phyloP scores from a whole-genome alignment of 2,797 vertebrate species.

The Neostethus bicornis region DNA sequence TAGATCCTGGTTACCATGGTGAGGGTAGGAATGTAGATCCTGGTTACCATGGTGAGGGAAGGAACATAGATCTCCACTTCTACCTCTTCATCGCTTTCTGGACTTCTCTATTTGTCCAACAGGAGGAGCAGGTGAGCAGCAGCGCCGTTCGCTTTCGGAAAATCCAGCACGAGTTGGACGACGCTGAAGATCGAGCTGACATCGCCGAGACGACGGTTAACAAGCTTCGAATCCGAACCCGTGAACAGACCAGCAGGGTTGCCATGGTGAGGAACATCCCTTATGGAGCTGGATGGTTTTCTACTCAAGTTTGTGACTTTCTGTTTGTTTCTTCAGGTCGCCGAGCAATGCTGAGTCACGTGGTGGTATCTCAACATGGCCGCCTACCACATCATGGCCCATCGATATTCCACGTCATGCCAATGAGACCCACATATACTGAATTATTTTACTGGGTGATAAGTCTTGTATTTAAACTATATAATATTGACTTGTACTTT shows the following conservation, averaged over 20 bases:
- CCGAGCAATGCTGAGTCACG: conserved; percentile 39
- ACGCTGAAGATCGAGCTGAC: conserved; percentile 90
- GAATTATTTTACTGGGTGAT: too few species aligned
- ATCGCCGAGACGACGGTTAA: conserved; percentile 89
- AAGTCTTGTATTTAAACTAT: too few species aligned
- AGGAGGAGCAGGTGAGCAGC: conserved; percentile 92
- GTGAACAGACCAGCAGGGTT: conserved; percentile 65
- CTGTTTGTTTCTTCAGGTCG: conserved; percentile 42
- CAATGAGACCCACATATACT: too few species aligned
- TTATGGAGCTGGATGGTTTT: too few species aligned
- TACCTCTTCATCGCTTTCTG: too few species aligned
- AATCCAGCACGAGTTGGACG: conserved; percentile 90
- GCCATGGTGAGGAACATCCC: conserved; percentile 28
- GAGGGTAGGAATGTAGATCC: too few species aligned
- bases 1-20: too few species aligned
- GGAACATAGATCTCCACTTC: too few species aligned
- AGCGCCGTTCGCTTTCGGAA: conserved; percentile 87
- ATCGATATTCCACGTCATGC: too few species aligned
- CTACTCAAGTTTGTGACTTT: not conserved
- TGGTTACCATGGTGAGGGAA: too few species aligned
- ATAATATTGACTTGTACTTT: too few species aligned
- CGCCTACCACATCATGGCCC: fast-evolving
- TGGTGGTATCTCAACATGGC: not conserved
- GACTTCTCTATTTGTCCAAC: conserved; percentile 19
- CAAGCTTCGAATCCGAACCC: conserved; percentile 86